Evolutionary conservation across 2,797 vertebrate genomes (phyloP).

Genomic region (Pangasius macronema): DNA sequence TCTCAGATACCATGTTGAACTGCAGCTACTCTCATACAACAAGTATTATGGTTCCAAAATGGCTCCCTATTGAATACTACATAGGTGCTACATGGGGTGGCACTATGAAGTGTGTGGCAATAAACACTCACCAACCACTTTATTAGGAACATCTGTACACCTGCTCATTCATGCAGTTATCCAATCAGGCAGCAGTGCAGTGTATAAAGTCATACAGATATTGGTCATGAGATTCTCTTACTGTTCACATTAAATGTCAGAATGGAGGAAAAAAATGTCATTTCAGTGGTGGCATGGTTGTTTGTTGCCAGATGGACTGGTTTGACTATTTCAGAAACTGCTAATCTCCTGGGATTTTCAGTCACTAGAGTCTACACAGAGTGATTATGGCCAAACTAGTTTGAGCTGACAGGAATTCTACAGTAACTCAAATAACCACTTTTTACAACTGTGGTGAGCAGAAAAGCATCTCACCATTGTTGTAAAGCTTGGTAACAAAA

Average conservation of each 20-base stretch:
- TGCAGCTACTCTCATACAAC: constrained; percentile 2
- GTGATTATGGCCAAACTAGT: not conserved
- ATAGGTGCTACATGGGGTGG: not conserved
- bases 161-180: not conserved
- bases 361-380: not conserved
- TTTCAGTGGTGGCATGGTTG: not conserved
- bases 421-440: not conserved
- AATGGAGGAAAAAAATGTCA: not conserved
- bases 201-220: not conserved
- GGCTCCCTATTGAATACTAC: not conserved
- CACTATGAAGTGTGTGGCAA: too few species aligned
- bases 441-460: not conserved
- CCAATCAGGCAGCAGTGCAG: not conserved
- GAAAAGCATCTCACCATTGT: not conserved
- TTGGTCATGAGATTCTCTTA: not conserved
- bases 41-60: constrained; percentile 18
- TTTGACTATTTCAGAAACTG: not conserved
- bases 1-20: constrained; percentile 34
- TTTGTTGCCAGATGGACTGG: not conserved
- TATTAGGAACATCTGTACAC: not conserved
- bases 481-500: not conserved
- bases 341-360: not conserved
- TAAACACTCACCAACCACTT: not conserved
- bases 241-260: not conserved
- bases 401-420: not conserved